Conservation (phyloP, 2,113 vertebrate genomes). For the Hippocampus mohnikei region DNA sequence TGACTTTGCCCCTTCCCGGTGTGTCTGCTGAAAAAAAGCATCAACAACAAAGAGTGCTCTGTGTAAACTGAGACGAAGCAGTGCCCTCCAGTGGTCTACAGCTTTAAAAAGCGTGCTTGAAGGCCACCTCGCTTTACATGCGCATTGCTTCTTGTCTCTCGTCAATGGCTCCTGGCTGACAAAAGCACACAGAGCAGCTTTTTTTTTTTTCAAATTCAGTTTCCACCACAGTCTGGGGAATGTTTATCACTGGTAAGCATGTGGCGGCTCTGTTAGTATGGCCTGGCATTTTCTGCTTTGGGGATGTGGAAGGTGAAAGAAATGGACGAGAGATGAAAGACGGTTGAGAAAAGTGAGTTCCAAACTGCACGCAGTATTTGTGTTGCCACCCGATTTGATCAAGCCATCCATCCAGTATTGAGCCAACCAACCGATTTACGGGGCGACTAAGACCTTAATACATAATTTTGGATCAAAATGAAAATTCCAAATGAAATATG, state of each 20-base stretch:
- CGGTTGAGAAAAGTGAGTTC: conserved; percentile 47
- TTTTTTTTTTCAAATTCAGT: conserved; percentile 29
- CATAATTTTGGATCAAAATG: background rate
- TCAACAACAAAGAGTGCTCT: conserved; percentile 55
- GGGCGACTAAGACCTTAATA: too few relatives aligned
- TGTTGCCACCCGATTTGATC: background rate
- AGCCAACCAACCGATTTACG: too few relatives aligned
- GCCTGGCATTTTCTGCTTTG: conserved; percentile 59
- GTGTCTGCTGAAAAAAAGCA: conserved; percentile 13
- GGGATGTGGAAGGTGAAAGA: conserved; percentile 61
- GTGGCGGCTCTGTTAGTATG: conserved; percentile 63
- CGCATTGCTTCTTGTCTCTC: conserved; percentile 34
- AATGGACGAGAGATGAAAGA: conserved; percentile 46
- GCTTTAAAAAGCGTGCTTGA: conserved; percentile 24
- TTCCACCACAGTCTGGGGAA: conserved; percentile 69
- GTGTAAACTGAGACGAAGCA: conserved; percentile 58
- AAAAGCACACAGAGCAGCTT: conserved; percentile 60
- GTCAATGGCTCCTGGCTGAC: conserved; percentile 57
- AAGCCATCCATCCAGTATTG: background rate
- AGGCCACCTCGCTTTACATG: conserved; percentile 33
- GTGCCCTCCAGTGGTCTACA: conserved; percentile 73
- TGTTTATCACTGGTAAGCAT: conserved; percentile 71
- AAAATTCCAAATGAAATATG: background rate
- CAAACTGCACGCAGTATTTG: background rate
- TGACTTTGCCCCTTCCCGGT: conserved; percentile 13